Evolutionary conservation across 2,888 invertebrate genomes (phyloP), one percentile per base, ranked within the genome.

Genomic region (Epicampocera succincta): DNA sequence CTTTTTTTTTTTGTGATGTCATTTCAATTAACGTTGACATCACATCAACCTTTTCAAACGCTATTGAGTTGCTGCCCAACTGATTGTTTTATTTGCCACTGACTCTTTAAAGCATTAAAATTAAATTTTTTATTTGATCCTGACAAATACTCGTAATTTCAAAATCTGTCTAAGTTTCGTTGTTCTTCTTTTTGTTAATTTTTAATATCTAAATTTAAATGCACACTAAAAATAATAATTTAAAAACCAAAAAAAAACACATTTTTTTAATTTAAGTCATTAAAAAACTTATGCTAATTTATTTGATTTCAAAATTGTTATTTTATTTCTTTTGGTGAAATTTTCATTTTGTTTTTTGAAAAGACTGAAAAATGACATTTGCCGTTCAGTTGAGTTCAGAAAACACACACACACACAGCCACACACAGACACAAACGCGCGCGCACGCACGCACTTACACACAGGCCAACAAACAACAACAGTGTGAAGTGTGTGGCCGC

Each of bases 81-180:
- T n/a, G n/a, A n/a, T n/a, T 25, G 25, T 33, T 33, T 33, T 54
- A 54, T 52, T 52, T 25, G 6, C 40, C 42, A 52, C 40, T 40
- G 8, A 54, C 25, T n/a, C n/a, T 44, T 63, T 21, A 21, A 19
- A 15, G 3, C 48, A 48, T 38, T 29, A 15, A 44, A 44, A 44
- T 38, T 2, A n/a, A n/a, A 71, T 19, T 38, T 38, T 54, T 46
- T 13, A 38, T 38, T 74, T 75, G 66, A 58, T 75, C 58, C 66
- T 75, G 74, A 75, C 74, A 75, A 66, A 58, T 75, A 58, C 8
- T n/a, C n/a, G n/a, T n/a, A n/a, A n/a, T 58, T 58, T 56, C 58
- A 12, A 29, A 75, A 56, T 56, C 56, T 66, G 48, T 42, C 29
- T 50, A 19, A 15, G 40, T 15, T 42, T n/a, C 12, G 12, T 4